Percentiles rank a stretch among this genome's conserved stretches.
Evolutionary conservation across 2,888 invertebrate species (phyloP).

Genomic region (Dorcus parallelipipedus): DNA sequence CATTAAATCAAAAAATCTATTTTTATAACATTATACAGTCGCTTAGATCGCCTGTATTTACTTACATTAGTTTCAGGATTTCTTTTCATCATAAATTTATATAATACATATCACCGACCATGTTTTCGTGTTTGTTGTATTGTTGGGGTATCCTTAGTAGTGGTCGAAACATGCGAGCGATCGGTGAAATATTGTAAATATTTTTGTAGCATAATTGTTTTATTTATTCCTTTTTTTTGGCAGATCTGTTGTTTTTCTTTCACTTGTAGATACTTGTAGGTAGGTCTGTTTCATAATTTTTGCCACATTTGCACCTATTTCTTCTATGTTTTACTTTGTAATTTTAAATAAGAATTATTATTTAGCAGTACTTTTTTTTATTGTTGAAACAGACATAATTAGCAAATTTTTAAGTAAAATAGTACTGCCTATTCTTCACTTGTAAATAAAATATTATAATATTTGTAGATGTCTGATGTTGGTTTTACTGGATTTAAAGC

Average conservation of each 20-base stretch:
- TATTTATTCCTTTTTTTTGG: slow-evolving; percentile 21
- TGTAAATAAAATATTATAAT: too few relatives aligned
- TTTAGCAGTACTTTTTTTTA: too few relatives aligned
- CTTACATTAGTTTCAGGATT: background rate
- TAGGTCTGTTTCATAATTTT: too few relatives aligned
- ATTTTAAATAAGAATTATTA: too few relatives aligned
- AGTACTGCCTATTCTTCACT: too few relatives aligned
- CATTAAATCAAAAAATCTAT: slow-evolving; percentile 8
- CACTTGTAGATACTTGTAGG: too few relatives aligned
- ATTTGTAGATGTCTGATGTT: too few relatives aligned
- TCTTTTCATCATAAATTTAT: slow-evolving; percentile 10
- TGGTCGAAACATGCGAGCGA: slow-evolving; percentile 17
- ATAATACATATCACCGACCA: slow-evolving; percentile 20
- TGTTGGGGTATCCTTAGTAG: slow-evolving; percentile 9
- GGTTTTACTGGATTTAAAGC: too few relatives aligned
- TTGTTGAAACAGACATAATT: too few relatives aligned
- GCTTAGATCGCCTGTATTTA: slow-evolving; percentile 14
- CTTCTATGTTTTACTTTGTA: too few relatives aligned
- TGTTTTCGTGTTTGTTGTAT: slow-evolving; percentile 14
- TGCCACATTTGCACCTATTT: too few relatives aligned
- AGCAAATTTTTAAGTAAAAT: too few relatives aligned
- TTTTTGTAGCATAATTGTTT: slow-evolving; percentile 25
- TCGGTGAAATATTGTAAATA: slow-evolving; percentile 25
- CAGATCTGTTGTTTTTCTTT: slow-evolving; percentile 11
- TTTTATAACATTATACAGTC: slow-evolving; percentile 16